Evolutionary conservation across 2,888 invertebrate species (phyloP).

Genomic region (Drosophila suboccidentalis): DNA sequence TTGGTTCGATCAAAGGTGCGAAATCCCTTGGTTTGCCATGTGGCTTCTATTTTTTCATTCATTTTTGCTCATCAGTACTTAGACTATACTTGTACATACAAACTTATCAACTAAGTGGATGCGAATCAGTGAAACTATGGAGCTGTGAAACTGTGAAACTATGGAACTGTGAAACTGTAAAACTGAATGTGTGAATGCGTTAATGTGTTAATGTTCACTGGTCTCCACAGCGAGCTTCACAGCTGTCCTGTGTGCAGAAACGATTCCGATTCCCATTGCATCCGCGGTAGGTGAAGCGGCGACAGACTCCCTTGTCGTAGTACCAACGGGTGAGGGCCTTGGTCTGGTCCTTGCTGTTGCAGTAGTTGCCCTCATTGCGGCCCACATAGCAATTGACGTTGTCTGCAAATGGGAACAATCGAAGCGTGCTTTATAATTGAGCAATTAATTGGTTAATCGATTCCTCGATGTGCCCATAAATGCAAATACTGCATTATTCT

Average conservation of each 20-base stretch:
- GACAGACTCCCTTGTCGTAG: conserved; percentile 89
- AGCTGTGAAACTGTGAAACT: not conserved
- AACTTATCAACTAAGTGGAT: conserved; percentile 64
- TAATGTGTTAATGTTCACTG: conserved; percentile 33
- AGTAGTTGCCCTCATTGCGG: conserved; percentile 79
- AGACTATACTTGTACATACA: conserved; percentile 63
- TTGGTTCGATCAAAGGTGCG: conserved; percentile 62
- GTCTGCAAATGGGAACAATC: conserved; percentile 59
- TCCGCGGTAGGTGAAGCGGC: conserved; percentile 89
- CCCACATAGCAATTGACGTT: conserved; percentile 81
- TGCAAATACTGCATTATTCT: conserved; percentile 10
- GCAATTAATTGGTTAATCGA: conserved; percentile 46
- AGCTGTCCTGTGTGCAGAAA: conserved; percentile 91
- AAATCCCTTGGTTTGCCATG: conserved; percentile 40
- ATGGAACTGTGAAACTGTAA: not conserved
- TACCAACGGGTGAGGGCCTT: conserved; percentile 87
- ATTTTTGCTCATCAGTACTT: conserved; percentile 39
- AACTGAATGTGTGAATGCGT: not conserved
- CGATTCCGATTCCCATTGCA: conserved; percentile 92
- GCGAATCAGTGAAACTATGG: conserved; percentile 12
- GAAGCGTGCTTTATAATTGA: conserved; percentile 26
- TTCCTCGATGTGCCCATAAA: conserved; percentile 18
- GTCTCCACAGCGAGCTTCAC: conserved; percentile 90
- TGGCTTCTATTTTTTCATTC: conserved; percentile 48
- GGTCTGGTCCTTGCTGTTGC: conserved; percentile 78